These are phyloP conservation scores for Capricornis sumatraensis DNA, from an alignment of 2,113 vertebrate species.

Conservation along the genomic window DNA sequence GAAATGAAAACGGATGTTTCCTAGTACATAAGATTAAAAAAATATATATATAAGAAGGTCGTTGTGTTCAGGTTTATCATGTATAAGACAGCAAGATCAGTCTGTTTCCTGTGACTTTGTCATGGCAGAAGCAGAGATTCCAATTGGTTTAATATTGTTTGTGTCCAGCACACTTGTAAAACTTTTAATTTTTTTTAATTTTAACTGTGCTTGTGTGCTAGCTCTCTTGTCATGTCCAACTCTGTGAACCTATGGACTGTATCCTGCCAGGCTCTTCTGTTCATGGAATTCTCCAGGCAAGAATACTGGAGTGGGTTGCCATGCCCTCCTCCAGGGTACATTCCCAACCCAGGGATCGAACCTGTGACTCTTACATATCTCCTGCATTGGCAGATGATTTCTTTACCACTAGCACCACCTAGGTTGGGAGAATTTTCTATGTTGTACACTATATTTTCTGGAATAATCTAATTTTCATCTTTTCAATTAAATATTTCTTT, in stretches of 20 bases:
- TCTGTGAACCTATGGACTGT: neutral
- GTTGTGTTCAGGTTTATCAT: neutral
- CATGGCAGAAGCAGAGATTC: neutral
- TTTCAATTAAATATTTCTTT: neutral
- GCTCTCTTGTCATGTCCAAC: neutral
- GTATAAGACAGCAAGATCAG: neutral
- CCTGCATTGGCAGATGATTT: neutral
- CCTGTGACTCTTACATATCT: neutral
- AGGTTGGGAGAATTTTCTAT: neutral
- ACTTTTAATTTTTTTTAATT: neutral
- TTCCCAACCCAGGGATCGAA: neutral
- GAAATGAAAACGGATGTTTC: neutral
- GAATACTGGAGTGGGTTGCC: neutral
- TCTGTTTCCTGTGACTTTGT: neutral
- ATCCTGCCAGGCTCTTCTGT: neutral
- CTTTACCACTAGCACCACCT: neutral
- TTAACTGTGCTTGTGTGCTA: neutral
- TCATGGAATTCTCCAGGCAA: neutral
- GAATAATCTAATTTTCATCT: neutral
- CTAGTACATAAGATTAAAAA: neutral
- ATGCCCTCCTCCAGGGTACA: neutral
- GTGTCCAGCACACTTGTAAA: neutral
- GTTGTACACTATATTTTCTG: neutral
- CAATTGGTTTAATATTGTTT: neutral
- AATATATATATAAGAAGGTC: no score